Evolutionary conservation across 2,113 vertebrate species (phyloP).

Genomic region (Electrona antarctica): DNA sequence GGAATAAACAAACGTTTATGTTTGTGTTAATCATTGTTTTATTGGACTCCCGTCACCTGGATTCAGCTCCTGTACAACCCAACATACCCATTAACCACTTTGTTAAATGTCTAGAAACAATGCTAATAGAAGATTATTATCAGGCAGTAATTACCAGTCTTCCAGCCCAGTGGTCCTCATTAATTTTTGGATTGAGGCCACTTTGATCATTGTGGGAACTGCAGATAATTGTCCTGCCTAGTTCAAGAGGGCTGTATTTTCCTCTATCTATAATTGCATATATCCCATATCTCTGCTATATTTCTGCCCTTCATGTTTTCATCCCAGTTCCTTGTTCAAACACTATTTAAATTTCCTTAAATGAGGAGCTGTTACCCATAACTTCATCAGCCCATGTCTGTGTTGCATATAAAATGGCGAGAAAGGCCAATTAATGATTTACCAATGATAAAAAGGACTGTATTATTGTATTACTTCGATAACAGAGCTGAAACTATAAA

Average conservation of each 20-base stretch:
- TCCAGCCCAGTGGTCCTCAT: slow-evolving; percentile 34
- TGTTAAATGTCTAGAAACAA: slow-evolving; percentile 21
- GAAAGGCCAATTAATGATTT: too few species aligned
- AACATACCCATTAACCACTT: slow-evolving; percentile 37
- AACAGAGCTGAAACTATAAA: too few species aligned
- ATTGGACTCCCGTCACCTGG: slow-evolving; percentile 21
- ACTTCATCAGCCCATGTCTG: too few species aligned
- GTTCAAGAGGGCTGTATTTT: slow-evolving; percentile 1
- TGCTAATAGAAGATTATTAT: slow-evolving; percentile 23
- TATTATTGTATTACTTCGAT: too few species aligned
- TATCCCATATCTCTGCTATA: too few species aligned
- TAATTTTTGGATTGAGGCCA: slow-evolving; percentile 33
- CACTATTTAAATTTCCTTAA: too few species aligned
- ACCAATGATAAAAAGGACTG: too few species aligned
- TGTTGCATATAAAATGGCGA: too few species aligned
- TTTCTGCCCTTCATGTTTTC: too few species aligned
- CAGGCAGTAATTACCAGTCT: slow-evolving; percentile 20
- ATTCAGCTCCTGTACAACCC: not conserved
- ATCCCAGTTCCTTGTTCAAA: too few species aligned
- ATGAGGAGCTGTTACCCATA: too few species aligned
- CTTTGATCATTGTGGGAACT: not conserved
- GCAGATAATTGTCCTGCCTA: slow-evolving; percentile 34
- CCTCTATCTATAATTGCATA: too few species aligned
- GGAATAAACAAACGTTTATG: slow-evolving; percentile 15
- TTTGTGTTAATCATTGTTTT: slow-evolving; percentile 22